These are phyloP conservation scores for Microtus ochrogaster DNA, from an alignment of 2,113 vertebrate species.

Conservation along the genomic window DNA sequence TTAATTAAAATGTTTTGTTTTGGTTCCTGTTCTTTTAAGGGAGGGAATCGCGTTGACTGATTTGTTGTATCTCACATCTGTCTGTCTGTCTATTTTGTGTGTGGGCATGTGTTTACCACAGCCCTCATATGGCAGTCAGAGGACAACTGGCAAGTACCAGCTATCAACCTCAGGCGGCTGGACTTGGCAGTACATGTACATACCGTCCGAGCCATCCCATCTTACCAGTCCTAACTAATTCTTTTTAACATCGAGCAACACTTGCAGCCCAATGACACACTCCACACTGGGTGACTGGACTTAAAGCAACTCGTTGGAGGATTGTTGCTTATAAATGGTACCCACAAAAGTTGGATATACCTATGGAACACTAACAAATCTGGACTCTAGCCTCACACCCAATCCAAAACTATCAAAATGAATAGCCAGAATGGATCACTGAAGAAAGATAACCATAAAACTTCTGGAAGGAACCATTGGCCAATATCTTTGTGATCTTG, in stretches of 20 bases:
- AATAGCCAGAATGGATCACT: not conserved
- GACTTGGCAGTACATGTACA: not conserved
- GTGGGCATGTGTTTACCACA: not conserved
- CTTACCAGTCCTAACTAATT: not conserved
- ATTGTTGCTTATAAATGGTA: not conserved
- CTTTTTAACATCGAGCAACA: not conserved
- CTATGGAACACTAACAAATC: not conserved
- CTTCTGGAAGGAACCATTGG: not conserved
- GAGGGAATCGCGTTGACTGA: not conserved
- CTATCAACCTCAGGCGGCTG: not conserved
- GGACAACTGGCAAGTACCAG: not conserved
- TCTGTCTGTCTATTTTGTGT: not conserved
- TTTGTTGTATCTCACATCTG: not conserved
- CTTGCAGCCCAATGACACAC: not conserved
- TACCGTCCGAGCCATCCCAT: not conserved
- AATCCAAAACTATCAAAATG: not conserved
- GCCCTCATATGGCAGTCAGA: too few species aligned
- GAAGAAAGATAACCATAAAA: not conserved
- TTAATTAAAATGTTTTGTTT: not conserved
- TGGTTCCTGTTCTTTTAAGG: not conserved
- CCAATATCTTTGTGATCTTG: not conserved
- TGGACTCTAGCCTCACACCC: constrained; percentile 4
- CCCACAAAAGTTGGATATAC: not conserved
- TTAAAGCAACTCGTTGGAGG: not conserved
- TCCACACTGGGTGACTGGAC: not conserved